Conservation (phyloP, 2,113 vertebrate species). For the Actenoides lindsayi region DNA sequence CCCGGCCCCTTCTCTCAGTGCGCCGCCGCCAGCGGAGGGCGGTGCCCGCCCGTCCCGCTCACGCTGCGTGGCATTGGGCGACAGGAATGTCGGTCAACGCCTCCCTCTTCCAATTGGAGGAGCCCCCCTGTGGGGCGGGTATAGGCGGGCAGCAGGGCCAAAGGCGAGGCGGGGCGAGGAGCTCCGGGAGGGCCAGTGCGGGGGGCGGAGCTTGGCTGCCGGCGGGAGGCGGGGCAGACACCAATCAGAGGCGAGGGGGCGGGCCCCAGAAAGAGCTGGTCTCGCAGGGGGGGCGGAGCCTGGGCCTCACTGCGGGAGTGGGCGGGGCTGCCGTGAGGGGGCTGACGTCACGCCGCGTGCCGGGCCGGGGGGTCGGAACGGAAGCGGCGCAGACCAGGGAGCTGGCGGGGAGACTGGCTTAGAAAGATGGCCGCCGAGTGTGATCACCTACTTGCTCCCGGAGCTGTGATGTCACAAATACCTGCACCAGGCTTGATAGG, state of each 20-base stretch:
- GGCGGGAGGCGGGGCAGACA: rapidly evolving
- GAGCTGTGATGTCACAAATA: no score
- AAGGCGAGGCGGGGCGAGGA: neutral
- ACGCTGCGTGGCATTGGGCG: neutral
- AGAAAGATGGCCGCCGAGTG: no score
- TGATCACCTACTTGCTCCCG: no score
- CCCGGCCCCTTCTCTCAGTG: neutral
- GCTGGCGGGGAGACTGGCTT: no score
- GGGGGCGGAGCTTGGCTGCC: neutral
- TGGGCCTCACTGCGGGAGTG: rapidly evolving
- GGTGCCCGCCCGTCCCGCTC: neutral
- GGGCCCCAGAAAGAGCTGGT: rapidly evolving
- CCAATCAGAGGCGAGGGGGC: neutral
- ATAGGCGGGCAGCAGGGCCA: neutral
- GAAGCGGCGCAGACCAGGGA: no score
- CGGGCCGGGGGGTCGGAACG: rapidly evolving
- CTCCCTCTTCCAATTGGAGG: neutral
- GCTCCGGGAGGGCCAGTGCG: neutral
- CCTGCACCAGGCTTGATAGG: no score
- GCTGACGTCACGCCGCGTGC: neutral
- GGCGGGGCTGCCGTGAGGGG: rapidly evolving
- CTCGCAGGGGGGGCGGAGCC: rapidly evolving
- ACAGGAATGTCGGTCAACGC: rapidly evolving
- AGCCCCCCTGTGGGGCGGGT: rapidly evolving
- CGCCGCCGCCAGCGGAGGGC: neutral